Evolutionary conservation across 2,888 invertebrate species (phyloP).

Genomic region (Chrysolina haemoptera): DNA sequence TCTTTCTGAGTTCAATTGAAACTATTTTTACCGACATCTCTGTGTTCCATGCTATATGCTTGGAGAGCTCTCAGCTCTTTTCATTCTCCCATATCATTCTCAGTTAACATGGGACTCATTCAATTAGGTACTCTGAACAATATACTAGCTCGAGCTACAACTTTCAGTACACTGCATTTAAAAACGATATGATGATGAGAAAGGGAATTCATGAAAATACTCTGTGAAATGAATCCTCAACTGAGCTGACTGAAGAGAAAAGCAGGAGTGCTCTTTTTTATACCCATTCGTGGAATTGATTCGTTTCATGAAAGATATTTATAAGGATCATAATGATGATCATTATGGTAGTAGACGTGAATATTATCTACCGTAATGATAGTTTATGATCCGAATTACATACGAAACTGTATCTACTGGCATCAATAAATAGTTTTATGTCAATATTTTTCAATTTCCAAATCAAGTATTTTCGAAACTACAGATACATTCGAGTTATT

Average conservation of each 20-base stretch:
- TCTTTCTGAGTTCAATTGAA: conserved; percentile 19
- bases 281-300: no score
- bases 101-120: conserved; percentile 25
- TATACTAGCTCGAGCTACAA: conserved; percentile 10
- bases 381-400: no score
- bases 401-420: no score
- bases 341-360: no score
- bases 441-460: no score
- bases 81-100: conserved; percentile 25
- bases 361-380: no score
- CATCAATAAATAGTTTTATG: no score
- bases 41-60: conserved; percentile 13
- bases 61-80: conserved; percentile 8
- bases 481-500: no score
- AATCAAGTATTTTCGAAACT: no score
- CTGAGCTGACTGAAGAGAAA: neutral
- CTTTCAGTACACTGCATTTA: conserved; percentile 5
- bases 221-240: neutral
- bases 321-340: no score
- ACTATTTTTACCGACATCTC: conserved; percentile 28
- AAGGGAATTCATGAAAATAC: neutral
- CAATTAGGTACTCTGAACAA: conserved; percentile 23
- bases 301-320: no score
- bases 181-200: neutral
- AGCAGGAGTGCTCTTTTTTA: no score